Conservation (phyloP, 2,888 invertebrate species). For the Pollenia angustigena region DNA sequence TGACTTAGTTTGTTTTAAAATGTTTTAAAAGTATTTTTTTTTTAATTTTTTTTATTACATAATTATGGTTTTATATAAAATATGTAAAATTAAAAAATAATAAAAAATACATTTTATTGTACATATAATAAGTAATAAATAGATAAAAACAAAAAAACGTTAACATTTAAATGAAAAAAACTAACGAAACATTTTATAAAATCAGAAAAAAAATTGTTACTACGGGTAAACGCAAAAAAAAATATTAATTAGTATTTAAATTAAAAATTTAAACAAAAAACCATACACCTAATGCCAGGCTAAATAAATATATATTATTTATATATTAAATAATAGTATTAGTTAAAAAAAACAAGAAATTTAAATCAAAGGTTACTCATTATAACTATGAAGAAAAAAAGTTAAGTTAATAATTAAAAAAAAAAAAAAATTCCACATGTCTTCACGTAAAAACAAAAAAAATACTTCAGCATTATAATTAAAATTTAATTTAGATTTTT, state of each 20-base stretch:
- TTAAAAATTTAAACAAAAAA: constrained; percentile 23
- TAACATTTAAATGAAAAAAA: constrained; percentile 75
- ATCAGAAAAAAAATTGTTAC: constrained; percentile 71
- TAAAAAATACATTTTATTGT: constrained; percentile 31
- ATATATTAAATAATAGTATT: constrained; percentile 51
- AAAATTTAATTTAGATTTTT: constrained; percentile 67
- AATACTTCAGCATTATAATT: constrained; percentile 47
- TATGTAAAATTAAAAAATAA: constrained; percentile 11
- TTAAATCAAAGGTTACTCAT: constrained; percentile 69
- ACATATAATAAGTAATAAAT: constrained; percentile 59
- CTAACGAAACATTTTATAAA: constrained; percentile 74
- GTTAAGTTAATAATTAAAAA: constrained; percentile 7
- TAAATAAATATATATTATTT: constrained; percentile 53
- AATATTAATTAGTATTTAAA: constrained; percentile 47
- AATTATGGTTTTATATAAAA: constrained; percentile 10
- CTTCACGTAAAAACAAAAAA: constrained; percentile 65
- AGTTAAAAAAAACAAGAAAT: constrained; percentile 50
- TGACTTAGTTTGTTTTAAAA: too few species aligned
- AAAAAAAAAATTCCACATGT: constrained; percentile 66
- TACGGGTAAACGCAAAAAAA: constrained; percentile 70
- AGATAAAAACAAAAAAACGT: constrained; percentile 77
- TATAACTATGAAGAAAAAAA: constrained; percentile 34
- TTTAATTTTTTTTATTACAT: background rate
- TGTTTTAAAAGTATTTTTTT: background rate
- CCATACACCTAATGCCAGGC: constrained; percentile 58